A percentile compares a stretch with the other conserved stretches of the same genome.
Conservation (phyloP, 2,888 invertebrate species). For the Glyphotaelius pellucidus region DNA sequence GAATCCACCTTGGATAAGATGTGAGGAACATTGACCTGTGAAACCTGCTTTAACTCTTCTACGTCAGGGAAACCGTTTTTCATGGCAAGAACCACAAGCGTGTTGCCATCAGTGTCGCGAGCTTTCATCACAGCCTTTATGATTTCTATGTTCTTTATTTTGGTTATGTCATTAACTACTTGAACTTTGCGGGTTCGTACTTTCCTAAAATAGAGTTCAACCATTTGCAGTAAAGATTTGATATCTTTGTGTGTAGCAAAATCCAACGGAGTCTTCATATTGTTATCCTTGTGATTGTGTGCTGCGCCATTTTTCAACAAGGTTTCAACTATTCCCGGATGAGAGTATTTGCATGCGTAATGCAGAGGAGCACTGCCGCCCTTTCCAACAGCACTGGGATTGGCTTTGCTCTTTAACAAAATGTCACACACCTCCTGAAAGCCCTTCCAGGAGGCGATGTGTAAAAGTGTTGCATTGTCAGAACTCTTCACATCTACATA, state of each 20-base stretch:
- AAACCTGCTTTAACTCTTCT: too few species aligned
- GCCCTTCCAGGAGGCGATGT: background rate
- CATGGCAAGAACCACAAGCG: background rate
- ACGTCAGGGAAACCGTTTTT: too few species aligned
- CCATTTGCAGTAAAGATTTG: too few species aligned
- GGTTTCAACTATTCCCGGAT: background rate
- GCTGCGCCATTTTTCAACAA: slow-evolving; percentile 11
- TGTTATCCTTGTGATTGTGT: background rate
- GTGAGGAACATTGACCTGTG: too few species aligned
- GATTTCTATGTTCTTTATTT: background rate
- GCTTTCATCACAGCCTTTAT: slow-evolving; percentile 17
- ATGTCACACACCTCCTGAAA: background rate
- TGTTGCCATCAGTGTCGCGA: background rate
- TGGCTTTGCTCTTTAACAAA: too few species aligned
- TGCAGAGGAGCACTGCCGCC: background rate
- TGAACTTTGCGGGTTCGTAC: too few species aligned
- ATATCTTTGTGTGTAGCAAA: too few species aligned
- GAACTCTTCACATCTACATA: too few species aligned
- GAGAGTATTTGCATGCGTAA: slow-evolving; percentile 4
- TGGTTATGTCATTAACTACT: background rate
- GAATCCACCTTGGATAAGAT: too few species aligned
- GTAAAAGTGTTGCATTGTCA: background rate
- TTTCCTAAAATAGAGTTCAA: background rate
- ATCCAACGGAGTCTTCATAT: background rate
- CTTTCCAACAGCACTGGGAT: too few species aligned